Conservation (phyloP, 2,888 invertebrate genomes). For the Melipona beecheii region DNA sequence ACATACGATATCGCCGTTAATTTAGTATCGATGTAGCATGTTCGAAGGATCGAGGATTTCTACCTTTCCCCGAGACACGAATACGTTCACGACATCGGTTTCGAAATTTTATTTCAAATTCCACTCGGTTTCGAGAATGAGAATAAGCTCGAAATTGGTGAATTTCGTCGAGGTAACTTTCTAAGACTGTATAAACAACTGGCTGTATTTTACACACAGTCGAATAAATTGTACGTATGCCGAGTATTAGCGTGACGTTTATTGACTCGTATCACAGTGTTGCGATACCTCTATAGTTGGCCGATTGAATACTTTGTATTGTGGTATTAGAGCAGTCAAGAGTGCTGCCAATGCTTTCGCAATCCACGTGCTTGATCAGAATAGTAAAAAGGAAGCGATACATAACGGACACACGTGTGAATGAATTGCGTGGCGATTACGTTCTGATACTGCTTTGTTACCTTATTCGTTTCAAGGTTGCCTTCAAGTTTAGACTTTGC, state of each 20-base stretch:
- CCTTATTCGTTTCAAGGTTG: constrained; percentile 9
- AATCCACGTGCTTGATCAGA: neutral
- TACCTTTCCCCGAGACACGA: neutral
- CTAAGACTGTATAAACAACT: neutral
- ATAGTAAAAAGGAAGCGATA: constrained; percentile 8
- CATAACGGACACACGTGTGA: constrained; percentile 12
- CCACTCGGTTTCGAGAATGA: no score
- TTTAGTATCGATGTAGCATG: constrained; percentile 10
- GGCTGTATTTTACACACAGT: no score
- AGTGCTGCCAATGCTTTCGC: constrained; percentile 1
- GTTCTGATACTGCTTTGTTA: neutral
- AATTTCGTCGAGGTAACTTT: neutral
- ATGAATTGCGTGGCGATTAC: neutral
- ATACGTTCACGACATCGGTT: neutral
- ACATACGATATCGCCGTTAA: constrained; percentile 35
- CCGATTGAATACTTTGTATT: neutral
- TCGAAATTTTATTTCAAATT: constrained; percentile 6
- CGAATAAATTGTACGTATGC: neutral
- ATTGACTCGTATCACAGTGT: no score
- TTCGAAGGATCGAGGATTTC: neutral
- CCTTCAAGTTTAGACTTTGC: neutral
- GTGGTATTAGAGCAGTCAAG: neutral
- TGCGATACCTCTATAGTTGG: no score
- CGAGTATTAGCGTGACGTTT: neutral
- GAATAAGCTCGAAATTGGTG: neutral